Percentiles rank a stretch among this genome's conserved stretches.
Evolutionary conservation across 2,888 invertebrate species (phyloP).

Genomic region (Cerastis leucographa): DNA sequence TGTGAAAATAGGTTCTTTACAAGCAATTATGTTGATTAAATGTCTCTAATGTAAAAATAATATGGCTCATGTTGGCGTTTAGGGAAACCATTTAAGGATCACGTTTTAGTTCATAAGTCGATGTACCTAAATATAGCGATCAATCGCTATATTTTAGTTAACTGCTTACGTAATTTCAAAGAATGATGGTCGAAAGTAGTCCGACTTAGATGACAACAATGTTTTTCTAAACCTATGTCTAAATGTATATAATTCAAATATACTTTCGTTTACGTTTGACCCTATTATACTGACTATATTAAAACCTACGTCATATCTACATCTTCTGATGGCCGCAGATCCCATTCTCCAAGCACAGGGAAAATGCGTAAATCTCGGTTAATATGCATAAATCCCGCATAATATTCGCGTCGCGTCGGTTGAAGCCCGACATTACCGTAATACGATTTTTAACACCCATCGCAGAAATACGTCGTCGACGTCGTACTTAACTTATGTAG

Average conservation of each 20-base stretch:
- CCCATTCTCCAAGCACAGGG: not conserved
- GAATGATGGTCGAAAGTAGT: not conserved
- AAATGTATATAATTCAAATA: not conserved
- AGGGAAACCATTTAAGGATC: not conserved
- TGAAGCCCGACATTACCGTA: not conserved
- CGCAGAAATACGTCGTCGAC: not conserved
- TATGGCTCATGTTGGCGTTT: not conserved
- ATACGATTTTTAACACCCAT: slow-evolving; percentile 7
- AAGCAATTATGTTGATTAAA: not conserved
- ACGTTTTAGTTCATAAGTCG: not conserved
- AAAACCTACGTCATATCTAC: not conserved
- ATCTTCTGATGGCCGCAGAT: not conserved
- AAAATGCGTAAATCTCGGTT: not conserved
- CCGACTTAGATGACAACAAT: not conserved
- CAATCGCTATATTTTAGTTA: too few species aligned
- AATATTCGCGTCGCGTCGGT: not conserved
- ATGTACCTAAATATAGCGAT: too few species aligned
- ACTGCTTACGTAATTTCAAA: not conserved
- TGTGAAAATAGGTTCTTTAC: slow-evolving; percentile 7
- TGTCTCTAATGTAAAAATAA: not conserved
- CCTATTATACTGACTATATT: not conserved
- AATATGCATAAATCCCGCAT: not conserved
- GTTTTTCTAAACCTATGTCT: not conserved
- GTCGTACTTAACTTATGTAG: not conserved
- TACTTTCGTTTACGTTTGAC: not conserved